These are phyloP conservation scores for Eristalinus aeneus DNA, from an alignment of 2,888 invertebrate species.

Conservation along the genomic window DNA sequence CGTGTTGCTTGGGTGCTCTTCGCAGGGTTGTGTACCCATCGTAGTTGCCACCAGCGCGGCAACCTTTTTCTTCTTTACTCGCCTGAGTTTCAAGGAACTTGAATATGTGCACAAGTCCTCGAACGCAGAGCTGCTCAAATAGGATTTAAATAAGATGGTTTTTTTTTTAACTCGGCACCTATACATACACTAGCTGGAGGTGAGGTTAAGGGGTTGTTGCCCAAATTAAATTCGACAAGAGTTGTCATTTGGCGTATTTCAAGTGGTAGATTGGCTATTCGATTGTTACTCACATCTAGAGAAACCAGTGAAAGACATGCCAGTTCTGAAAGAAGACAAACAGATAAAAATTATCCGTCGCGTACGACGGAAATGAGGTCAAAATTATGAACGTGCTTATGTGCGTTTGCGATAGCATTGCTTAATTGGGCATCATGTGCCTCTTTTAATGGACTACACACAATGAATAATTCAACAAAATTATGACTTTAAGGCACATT, in stretches of 20 bases:
- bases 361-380: neutral
- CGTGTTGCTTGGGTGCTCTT: conserved; percentile 78
- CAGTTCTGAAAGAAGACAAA: conserved; percentile 88
- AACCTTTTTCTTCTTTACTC: conserved; percentile 83
- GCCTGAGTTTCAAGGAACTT: conserved; percentile 96
- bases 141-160: neutral
- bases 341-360: too few species aligned
- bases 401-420: neutral
- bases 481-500: neutral
- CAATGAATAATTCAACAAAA: neutral
- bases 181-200: conserved; percentile 94
- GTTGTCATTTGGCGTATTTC: conserved; percentile 93
- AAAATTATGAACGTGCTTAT: neutral
- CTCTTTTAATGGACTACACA: neutral
- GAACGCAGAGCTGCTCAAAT: conserved; percentile 84
- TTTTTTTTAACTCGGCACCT: neutral
- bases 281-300: conserved; percentile 94
- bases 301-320: conserved; percentile 91
- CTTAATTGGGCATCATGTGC: neutral
- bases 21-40: conserved; percentile 80
- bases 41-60: conserved; percentile 78
- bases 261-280: conserved; percentile 92
- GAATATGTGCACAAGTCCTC: conserved; percentile 96
- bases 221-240: conserved; percentile 90
- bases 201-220: conserved; percentile 94